Evolutionary conservation across 2,113 vertebrate genomes (phyloP).

Genomic region (Podarcis muralis): DNA sequence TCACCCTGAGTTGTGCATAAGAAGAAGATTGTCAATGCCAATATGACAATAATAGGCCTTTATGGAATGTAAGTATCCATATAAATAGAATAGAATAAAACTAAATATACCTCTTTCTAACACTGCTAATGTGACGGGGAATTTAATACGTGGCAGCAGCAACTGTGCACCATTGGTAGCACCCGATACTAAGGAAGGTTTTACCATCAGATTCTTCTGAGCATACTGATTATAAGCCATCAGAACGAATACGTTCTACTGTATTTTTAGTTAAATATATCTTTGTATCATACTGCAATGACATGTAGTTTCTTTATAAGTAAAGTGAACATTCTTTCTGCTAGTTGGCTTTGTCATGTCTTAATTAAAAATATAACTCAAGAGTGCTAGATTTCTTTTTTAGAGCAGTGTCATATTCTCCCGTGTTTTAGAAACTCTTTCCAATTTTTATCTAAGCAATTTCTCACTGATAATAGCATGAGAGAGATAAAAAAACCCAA

Average conservation of each 20-base stretch:
- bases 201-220: not conserved
- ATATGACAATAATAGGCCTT: no score
- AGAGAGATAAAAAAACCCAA: not conserved
- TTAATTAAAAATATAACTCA: conserved; percentile 22
- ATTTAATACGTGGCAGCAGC: not conserved
- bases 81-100: not conserved
- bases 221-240: not conserved
- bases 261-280: not conserved
- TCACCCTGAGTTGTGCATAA: no score
- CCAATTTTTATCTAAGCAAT: not conserved
- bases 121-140: not conserved
- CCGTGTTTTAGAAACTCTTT: conserved; percentile 10
- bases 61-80: no score
- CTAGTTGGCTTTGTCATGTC: conserved; percentile 33
- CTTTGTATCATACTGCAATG: not conserved
- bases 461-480: conserved; percentile 1
- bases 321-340: conserved; percentile 6
- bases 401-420: not conserved
- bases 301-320: not conserved
- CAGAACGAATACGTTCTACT: not conserved
- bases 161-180: not conserved
- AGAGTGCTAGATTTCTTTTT: conserved; percentile 3
- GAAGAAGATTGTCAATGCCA: no score
- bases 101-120: not conserved
- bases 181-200: not conserved